Percentiles rank a stretch among this genome's conserved stretches.
Conservation (phyloP, 1,140 invertebrate genomes). For the Drosophila punjabiensis region DNA sequence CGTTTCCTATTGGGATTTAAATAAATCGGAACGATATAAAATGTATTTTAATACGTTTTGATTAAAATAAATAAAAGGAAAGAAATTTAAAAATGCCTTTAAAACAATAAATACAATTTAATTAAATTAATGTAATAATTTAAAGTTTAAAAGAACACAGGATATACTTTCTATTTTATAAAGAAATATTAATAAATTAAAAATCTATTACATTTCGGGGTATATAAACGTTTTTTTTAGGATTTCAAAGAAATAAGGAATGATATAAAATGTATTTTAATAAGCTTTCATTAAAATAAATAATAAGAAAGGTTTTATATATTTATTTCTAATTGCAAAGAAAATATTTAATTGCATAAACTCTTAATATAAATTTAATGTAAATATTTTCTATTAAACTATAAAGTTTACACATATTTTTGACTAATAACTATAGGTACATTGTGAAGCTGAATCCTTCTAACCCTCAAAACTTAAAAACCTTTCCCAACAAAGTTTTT, state of each 20-base stretch:
- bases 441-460: background rate
- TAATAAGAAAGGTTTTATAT: too few relatives aligned
- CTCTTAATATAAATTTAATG: background rate
- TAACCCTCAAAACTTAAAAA: background rate
- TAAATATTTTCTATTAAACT: background rate
- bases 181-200: background rate
- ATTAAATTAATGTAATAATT: background rate
- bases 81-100: too few relatives aligned
- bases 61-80: background rate
- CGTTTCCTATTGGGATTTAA: background rate
- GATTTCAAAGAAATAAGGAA: too few relatives aligned
- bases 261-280: too few relatives aligned
- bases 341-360: background rate
- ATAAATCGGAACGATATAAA: background rate
- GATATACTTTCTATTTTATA: background rate
- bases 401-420: background rate
- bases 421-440: background rate
- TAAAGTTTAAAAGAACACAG: background rate
- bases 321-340: too few relatives aligned
- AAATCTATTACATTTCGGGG: too few relatives aligned
- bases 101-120: background rate
- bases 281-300: too few relatives aligned
- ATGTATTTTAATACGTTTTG: background rate
- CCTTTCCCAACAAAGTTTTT: background rate
- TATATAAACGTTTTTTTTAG: too few relatives aligned